Evolutionary conservation across 2,797 vertebrate species (phyloP), one percentile per base, ranked within the genome.

Genomic region (Parauchenoglanis punctatus): DNA sequence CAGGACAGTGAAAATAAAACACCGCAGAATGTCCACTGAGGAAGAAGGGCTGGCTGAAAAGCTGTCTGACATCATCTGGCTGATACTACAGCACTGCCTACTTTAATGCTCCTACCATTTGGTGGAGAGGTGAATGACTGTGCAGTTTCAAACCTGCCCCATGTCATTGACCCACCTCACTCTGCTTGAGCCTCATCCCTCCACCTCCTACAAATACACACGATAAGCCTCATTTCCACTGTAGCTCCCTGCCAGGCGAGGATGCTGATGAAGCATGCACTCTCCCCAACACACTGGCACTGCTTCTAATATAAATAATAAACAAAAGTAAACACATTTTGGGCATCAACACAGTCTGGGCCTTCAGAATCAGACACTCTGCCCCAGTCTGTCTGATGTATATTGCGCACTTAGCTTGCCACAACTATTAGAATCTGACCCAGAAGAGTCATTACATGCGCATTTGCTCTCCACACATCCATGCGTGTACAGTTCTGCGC

Each of bases 1-100:
- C 54, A 12, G n/a, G 61, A 68, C 58, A 46, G 28, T 56, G 59
- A 61, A 61, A n/a, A 58, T 13, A 40, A 46, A 31, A 78, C 81
- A 49, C 44, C 56, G 72, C 20, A 61, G 54, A 80, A 73, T 82
- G 72, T 35, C 67, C 68, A 65, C 46, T 63, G 46, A 44, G 28
- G 56, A 35, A 25, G 35, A 68, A 78, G 13, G 15, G 85, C 77
- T 85, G 85, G 83, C 67, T 70, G n/a, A 18, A 85, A n/a, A 18
- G n/a, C 28, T 56, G 83, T 63, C 87, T 91, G 89, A 91, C 89
- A 87, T 90, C 86, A 90, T 73, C 84, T 86, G 88, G 86, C 73
- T 52, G 8, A 58, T 72, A 49, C n/a, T 18, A 46, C 67, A 85
- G 58, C 35, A 86, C 77, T 49, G 65, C 77, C 87, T 59, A 87